phyloP scores from a whole-genome alignment of 2,888 invertebrate genomes.

The Diplazon laetatorius region DNA sequence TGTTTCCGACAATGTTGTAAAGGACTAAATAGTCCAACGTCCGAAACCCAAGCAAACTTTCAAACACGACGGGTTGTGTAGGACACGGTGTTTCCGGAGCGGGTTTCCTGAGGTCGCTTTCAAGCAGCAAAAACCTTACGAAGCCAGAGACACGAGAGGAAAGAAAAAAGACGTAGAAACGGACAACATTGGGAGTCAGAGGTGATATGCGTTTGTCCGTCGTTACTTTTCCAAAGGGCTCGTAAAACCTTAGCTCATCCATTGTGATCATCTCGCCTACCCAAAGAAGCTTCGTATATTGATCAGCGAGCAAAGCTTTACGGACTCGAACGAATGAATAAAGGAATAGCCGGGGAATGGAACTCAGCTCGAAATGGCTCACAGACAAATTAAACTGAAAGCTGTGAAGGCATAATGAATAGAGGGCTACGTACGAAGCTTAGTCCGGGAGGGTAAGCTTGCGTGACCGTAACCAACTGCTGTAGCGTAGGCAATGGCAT shows the following conservation, averaged over 20 bases:
- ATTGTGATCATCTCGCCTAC: not conserved
- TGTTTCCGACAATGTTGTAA: conserved; percentile 38
- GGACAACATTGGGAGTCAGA: conserved; percentile 31
- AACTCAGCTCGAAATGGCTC: conserved; percentile 2
- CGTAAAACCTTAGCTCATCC: not conserved
- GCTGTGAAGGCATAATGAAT: conserved; percentile 14
- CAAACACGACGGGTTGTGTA: conserved; percentile 35
- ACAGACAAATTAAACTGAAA: conserved; percentile 21
- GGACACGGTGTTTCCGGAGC: conserved; percentile 30
- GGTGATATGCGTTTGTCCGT: not conserved
- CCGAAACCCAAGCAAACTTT: conserved; percentile 31
- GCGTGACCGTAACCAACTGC: conserved; percentile 38
- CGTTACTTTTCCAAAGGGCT: conserved; percentile 6
- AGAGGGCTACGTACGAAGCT: not conserved
- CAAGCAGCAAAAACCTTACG: conserved; percentile 10
- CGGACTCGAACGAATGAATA: not conserved
- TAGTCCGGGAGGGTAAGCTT: conserved; percentile 8
- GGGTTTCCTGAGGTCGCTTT: conserved; percentile 38
- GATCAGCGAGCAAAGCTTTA: not conserved
- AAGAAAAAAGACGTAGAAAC: too few species aligned
- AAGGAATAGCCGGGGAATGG: not conserved
- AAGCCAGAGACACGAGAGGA: too few species aligned
- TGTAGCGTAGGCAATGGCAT: not conserved
- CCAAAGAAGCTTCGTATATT: not conserved
- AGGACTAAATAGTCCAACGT: conserved; percentile 39